phyloP scores from a whole-genome alignment of 2,888 invertebrate genomes.

The Dasypolia templi region DNA sequence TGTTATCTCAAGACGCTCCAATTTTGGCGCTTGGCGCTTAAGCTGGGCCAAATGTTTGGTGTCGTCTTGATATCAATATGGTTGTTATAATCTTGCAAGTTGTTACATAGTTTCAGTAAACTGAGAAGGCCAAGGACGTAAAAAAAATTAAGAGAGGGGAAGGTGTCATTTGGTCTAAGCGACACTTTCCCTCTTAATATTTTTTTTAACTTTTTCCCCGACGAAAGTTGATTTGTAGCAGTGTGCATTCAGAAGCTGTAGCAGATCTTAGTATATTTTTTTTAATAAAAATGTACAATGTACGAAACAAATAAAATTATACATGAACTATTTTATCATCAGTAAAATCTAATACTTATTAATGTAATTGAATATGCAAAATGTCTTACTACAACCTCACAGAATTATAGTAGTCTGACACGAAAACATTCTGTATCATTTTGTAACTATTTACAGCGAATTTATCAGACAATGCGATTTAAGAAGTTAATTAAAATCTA shows the following conservation, averaged over 20 bases:
- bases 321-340: not conserved
- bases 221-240: not conserved
- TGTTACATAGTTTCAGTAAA: not conserved
- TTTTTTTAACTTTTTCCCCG: not conserved
- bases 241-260: not conserved
- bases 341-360: not conserved
- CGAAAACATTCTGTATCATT: conserved; percentile 24
- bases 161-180: too few species aligned
- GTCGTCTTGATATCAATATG: conserved; percentile 9
- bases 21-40: conserved; percentile 20
- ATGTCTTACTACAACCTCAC: not conserved
- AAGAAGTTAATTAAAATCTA: conserved; percentile 50
- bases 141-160: not conserved
- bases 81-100: not conserved
- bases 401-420: not conserved
- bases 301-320: not conserved
- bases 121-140: not conserved
- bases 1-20: conserved; percentile 37
- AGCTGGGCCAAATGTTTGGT: conserved; percentile 1
- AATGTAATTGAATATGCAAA: not conserved
- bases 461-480: conserved; percentile 29
- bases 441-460: conserved; percentile 3
- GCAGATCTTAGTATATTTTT: not conserved
- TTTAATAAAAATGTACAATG: not conserved
- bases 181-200: too few species aligned